Evolutionary conservation across 1,140 invertebrate species (phyloP), one percentile per base, ranked within the genome.

Genomic region (Drosophila ohnishii): DNA sequence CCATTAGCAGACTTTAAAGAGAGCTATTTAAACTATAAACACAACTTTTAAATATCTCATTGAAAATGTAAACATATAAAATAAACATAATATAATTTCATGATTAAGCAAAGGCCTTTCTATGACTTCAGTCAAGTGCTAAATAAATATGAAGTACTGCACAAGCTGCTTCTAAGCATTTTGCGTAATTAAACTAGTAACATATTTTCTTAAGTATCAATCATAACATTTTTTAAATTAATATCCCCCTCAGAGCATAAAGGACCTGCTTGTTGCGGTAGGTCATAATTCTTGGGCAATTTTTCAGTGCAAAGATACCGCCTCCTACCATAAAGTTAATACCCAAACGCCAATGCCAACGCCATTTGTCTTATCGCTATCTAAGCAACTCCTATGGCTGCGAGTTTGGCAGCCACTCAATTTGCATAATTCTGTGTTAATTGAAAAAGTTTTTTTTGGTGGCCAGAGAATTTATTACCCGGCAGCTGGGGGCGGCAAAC

Each of bases 341-440:
- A 56, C 44, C 65, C 53, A 5, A 71, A 71, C 71, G 25, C 59
- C 69, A 57, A 70, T 70, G 34, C 58, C 75, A 77, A 53, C 30
- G 44, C 69, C 66, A 59, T 71, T 72, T 72, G 53, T 72, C 69
- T 71, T 72, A 71, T 72, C 66, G 51, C 69, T 60, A 62, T 44
- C 70, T 73, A 47, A 78, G 63, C 66, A 67, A 82, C 79, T 80
- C 22, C 70, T 35, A 53, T 67, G 40, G 25, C 71, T 42, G 30
- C 47, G 62, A 59, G 56, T 60, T 86, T 77, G 78, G 67, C 74
- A 70, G 39, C 65, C 70, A 81, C 82, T 71, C 75, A 87, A 86
- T 86, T 87, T 87, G 70, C 82, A 87, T 86, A 87, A 86, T 87
- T 82, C 71, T 39, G 83, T 86, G 83, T 82, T 86, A 86, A 86